These are phyloP conservation scores for Apodemia mormo DNA, from an alignment of 2,888 invertebrate species.

Conservation along the genomic window DNA sequence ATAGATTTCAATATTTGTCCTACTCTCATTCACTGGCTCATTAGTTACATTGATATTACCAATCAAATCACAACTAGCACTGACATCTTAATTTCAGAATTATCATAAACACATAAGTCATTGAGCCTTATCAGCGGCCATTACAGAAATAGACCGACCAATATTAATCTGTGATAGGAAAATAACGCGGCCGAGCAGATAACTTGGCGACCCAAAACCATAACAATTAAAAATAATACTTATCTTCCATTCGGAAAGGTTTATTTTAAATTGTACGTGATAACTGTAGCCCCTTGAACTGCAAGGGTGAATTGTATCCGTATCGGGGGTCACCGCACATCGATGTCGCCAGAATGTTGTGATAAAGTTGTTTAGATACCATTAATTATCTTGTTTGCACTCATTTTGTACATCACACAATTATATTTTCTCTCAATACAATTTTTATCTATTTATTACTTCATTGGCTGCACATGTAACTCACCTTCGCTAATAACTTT, in stretches of 20 bases:
- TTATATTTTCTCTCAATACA: background rate
- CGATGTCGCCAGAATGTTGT: conserved; percentile 7
- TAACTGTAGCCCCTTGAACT: background rate
- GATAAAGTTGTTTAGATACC: conserved; percentile 15
- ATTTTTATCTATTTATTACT: background rate
- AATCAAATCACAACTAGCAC: background rate
- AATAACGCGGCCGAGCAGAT: conserved; percentile 22
- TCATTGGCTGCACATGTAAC: too few relatives aligned
- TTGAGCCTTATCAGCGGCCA: conserved; percentile 7
- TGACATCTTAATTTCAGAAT: conserved; percentile 13
- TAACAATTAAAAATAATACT: background rate
- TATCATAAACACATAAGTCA: conserved; percentile 11
- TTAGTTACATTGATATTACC: background rate
- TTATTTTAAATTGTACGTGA: background rate
- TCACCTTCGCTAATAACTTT: too few relatives aligned
- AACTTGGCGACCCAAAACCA: conserved; percentile 20
- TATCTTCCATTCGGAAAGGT: background rate
- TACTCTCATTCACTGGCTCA: background rate
- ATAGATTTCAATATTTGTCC: background rate
- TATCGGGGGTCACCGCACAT: conserved; percentile 1
- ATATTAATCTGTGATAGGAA: conserved; percentile 25
- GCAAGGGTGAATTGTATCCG: conserved; percentile 7
- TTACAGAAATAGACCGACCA: conserved; percentile 24
- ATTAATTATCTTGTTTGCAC: conserved; percentile 16
- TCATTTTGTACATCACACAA: background rate